phyloP scores from a whole-genome alignment of 2,888 invertebrate species.

The Synanthedon vespiformis region DNA sequence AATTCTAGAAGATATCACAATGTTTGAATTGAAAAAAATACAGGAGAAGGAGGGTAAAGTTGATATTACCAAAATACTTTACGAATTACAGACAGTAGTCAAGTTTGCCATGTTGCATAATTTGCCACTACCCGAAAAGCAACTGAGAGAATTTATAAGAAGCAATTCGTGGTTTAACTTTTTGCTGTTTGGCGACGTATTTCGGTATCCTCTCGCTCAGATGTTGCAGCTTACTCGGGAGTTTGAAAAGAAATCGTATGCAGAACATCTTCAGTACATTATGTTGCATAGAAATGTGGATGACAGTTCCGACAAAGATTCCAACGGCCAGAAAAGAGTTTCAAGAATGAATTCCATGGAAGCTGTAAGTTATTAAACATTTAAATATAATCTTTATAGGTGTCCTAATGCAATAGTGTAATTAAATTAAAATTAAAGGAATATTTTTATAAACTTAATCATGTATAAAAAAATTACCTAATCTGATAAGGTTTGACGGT shows the following conservation, averaged over 20 bases:
- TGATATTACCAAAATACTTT: constrained; percentile 54
- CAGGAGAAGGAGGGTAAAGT: constrained; percentile 30
- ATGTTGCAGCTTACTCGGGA: constrained; percentile 68
- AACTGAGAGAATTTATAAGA: constrained; percentile 71
- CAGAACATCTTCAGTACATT: constrained; percentile 72
- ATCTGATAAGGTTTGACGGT: too few species aligned
- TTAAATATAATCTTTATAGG: too few species aligned
- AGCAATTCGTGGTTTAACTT: constrained; percentile 79
- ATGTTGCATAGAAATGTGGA: constrained; percentile 51
- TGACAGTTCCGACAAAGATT: constrained; percentile 49
- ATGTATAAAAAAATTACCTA: too few species aligned
- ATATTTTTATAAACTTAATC: too few species aligned
- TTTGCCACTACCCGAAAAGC: constrained; percentile 67
- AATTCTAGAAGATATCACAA: constrained; percentile 55
- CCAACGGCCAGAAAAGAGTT: constrained; percentile 42
- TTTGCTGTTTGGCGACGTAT: constrained; percentile 76
- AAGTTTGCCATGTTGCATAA: constrained; percentile 72
- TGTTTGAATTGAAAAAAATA: constrained; percentile 27
- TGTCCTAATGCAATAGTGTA: too few species aligned
- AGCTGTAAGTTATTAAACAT: constrained; percentile 30
- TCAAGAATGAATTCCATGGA: constrained; percentile 52
- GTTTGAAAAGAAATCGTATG: constrained; percentile 68
- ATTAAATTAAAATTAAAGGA: too few species aligned
- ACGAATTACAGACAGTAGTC: constrained; percentile 71
- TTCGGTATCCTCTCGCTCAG: constrained; percentile 75